Conservation (phyloP, 2,797 vertebrate genomes). For the Prionace glauca region DNA sequence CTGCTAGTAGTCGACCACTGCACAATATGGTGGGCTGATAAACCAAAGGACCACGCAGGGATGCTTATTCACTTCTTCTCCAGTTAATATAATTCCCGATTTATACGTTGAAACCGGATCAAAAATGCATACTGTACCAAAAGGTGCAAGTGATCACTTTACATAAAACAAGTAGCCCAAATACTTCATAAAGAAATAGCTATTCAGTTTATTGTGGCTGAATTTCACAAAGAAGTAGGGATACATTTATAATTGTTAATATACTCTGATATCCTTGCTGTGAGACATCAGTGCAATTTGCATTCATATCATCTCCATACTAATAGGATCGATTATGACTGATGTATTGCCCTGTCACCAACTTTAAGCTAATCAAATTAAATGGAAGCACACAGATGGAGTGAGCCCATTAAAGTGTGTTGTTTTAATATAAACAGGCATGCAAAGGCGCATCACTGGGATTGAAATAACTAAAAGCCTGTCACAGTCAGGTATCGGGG, state of each 20-base stretch:
- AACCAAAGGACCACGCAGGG: background rate
- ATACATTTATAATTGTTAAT: slow-evolving; percentile 55
- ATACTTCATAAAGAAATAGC: slow-evolving; percentile 38
- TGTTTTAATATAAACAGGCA: slow-evolving; percentile 38
- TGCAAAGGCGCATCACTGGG: slow-evolving; percentile 35
- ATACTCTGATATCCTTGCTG: slow-evolving; percentile 52
- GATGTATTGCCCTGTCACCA: slow-evolving; percentile 63
- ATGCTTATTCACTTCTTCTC: background rate
- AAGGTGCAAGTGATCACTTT: background rate
- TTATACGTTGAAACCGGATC: background rate
- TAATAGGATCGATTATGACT: slow-evolving; percentile 71
- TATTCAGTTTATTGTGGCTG: slow-evolving; percentile 48
- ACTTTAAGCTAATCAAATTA: slow-evolving; percentile 61
- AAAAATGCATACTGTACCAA: background rate
- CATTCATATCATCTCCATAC: slow-evolving; percentile 69
- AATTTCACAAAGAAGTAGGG: slow-evolving; percentile 45
- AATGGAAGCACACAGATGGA: slow-evolving; percentile 50
- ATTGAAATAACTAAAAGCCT: slow-evolving; percentile 39
- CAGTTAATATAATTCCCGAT: background rate
- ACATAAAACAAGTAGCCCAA: background rate
- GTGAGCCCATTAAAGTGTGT: slow-evolving; percentile 37
- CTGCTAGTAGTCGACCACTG: background rate
- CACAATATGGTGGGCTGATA: background rate
- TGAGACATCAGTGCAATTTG: slow-evolving; percentile 63
- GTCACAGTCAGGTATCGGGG: slow-evolving; percentile 28